Evolutionary conservation across 2,113 vertebrate genomes (phyloP).

Genomic region (Solenodon paradoxus): DNA sequence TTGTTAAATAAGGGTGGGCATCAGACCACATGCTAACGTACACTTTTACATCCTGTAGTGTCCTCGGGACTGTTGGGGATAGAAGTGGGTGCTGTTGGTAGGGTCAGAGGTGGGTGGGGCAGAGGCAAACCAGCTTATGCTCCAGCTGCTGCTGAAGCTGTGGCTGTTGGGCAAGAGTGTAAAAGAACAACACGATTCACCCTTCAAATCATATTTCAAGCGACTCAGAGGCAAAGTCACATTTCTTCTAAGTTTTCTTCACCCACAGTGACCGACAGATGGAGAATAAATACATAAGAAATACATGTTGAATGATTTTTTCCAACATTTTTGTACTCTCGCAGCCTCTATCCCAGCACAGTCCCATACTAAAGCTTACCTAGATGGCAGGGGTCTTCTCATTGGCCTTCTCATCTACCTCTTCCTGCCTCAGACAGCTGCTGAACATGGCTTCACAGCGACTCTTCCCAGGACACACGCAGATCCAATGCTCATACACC

Average conservation of each 20-base stretch:
- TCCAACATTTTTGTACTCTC: background rate
- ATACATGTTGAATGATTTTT: background rate
- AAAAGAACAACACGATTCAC: background rate
- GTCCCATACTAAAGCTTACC: background rate
- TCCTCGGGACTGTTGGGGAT: background rate
- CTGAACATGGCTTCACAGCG: background rate
- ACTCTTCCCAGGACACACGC: background rate
- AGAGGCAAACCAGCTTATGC: background rate
- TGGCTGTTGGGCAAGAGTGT: background rate
- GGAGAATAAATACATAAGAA: background rate
- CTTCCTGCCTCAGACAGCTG: background rate
- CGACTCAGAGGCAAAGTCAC: background rate
- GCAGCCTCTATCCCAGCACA: background rate
- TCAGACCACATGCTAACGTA: background rate
- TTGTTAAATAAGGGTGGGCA: background rate
- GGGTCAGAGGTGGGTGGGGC: too few species aligned
- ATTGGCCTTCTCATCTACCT: background rate
- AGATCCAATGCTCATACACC: background rate
- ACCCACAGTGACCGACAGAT: background rate
- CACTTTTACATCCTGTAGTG: background rate
- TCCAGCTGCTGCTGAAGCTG: background rate
- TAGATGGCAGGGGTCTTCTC: background rate
- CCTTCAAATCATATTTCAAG: background rate
- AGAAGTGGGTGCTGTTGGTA: background rate
- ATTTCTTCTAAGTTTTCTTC: background rate